Evolutionary conservation across 2,888 invertebrate genomes (phyloP), one percentile per base, ranked within the genome.

Genomic region (Melipona bicolor): DNA sequence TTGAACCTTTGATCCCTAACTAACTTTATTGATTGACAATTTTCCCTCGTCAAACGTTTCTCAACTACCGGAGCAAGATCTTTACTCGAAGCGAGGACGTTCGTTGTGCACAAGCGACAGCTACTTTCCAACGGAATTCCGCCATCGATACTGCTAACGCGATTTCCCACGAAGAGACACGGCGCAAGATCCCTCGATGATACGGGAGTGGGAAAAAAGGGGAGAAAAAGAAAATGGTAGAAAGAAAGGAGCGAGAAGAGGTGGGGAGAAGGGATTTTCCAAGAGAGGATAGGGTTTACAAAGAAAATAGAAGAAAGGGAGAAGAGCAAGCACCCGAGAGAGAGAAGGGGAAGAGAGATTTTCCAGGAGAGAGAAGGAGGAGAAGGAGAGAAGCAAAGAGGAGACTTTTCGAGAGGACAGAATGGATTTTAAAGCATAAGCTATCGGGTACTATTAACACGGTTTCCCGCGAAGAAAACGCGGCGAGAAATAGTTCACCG

Each of bases 201-300:
- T n/a, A 15, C 2, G 27, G 4, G 17, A 27, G 11, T 43, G 1
- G 43, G 36, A 1, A 3, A 0, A 61, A 4, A 17, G 19, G 6
- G 3, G 17, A 19, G 19, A 5, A 24, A 13, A 43, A 13, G 17
- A 13, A 32, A 32, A n/a, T 11, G 21, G 21, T 3, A 5, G n/a
- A 69, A n/a, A 32, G 32, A n/a, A n/a, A 21, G n/a, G n/a, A 27
- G 19, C 24, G n/a, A 15, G 54, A 27, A 49, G 24, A 43, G 43
- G 9, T 43, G 43, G 9, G 43, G 43, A 9, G 11, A 9, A 21
- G 36, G 36, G 69, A 52, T 59, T 69, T 62, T 77, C 36, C 17
- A 21, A 24, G 49, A 13, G 49, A 59, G 19, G 32, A 0, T 43
- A 27, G 43, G 75, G 24, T 79, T 68, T 6, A 74, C 74, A 79